A percentile compares a stretch with the other conserved stretches of the same genome.
Conservation (phyloP, 1,140 invertebrate species). For the Tetragonula clypearis region DNA sequence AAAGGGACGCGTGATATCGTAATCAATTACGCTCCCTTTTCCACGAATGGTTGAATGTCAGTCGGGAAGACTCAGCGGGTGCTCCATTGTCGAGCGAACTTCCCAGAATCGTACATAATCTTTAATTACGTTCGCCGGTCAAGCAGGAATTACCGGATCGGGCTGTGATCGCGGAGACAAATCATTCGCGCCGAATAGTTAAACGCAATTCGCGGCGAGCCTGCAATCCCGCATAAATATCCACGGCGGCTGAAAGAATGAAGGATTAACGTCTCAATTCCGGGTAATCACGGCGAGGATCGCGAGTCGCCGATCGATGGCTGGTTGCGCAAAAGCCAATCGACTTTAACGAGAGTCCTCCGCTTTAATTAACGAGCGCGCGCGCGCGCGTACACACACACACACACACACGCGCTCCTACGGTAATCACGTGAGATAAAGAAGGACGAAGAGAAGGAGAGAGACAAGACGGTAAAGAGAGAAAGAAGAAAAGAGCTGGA, state of each 20-base stretch:
- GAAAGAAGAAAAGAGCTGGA: slow-evolving; percentile 19
- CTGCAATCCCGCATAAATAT: slow-evolving; percentile 11
- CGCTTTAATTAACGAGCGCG: slow-evolving; percentile 67
- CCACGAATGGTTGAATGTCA: background rate
- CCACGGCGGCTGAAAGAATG: slow-evolving; percentile 25
- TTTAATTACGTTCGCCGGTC: slow-evolving; percentile 12
- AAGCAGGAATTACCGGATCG: slow-evolving; percentile 7
- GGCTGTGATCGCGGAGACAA: background rate
- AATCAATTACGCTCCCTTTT: slow-evolving; percentile 14
- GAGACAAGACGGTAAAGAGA: background rate
- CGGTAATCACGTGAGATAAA: slow-evolving; percentile 38
- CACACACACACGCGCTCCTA: background rate
- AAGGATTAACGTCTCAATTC: slow-evolving; percentile 61
- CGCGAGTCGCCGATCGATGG: slow-evolving; percentile 58
- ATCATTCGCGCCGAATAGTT: slow-evolving; percentile 36
- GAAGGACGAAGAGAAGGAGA: slow-evolving; percentile 16
- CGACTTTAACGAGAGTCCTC: slow-evolving; percentile 64
- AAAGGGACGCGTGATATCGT: slow-evolving; percentile 15
- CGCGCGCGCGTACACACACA: slow-evolving; percentile 2
- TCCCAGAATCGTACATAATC: slow-evolving; percentile 11
- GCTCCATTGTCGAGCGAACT: background rate
- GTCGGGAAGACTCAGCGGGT: too few relatives aligned
- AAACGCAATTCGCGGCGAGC: slow-evolving; percentile 4
- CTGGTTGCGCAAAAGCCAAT: slow-evolving; percentile 60
- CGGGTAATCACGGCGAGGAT: slow-evolving; percentile 34